Evolutionary conservation across 2,888 invertebrate species (phyloP).

Genomic region (Drosophila cyrtoloma): DNA sequence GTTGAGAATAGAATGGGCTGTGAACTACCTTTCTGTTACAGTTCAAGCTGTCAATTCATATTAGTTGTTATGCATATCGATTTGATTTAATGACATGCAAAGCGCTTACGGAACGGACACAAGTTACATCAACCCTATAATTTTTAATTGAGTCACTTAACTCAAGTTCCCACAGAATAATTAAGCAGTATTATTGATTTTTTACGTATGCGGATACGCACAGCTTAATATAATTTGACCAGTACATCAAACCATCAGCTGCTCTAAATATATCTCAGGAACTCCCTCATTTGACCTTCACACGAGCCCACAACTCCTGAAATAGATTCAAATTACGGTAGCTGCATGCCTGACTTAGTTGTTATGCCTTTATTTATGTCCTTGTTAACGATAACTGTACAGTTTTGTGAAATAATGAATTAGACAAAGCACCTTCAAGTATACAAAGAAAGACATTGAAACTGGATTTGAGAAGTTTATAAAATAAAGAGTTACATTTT

Average conservation of each 20-base stretch:
- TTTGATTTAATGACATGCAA: constrained; percentile 28
- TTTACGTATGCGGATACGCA: background rate
- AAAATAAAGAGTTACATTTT: background rate
- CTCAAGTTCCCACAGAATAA: constrained; percentile 14
- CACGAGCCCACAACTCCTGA: background rate
- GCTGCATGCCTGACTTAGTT: background rate
- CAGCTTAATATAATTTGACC: constrained; percentile 20
- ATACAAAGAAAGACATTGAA: background rate
- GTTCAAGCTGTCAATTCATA: constrained; percentile 4
- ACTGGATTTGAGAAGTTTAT: background rate
- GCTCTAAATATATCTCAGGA: constrained; percentile 24
- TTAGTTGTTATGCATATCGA: background rate
- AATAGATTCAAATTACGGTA: constrained; percentile 20
- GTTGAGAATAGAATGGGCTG: background rate
- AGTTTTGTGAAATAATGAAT: background rate
- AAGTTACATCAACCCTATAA: constrained; percentile 22
- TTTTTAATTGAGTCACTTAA: constrained; percentile 34
- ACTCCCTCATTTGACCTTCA: constrained; percentile 19
- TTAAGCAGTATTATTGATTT: constrained; percentile 17
- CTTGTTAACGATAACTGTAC: background rate
- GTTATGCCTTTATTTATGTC: background rate
- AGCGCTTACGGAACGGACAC: constrained; percentile 10
- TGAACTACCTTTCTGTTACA: background rate
- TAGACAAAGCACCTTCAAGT: background rate
- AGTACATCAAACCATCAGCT: background rate